Percentiles rank a stretch among this genome's conserved stretches.
These are phyloP conservation scores for Physocephala rufipes DNA, from an alignment of 2,888 invertebrate genomes.

Conservation along the genomic window DNA sequence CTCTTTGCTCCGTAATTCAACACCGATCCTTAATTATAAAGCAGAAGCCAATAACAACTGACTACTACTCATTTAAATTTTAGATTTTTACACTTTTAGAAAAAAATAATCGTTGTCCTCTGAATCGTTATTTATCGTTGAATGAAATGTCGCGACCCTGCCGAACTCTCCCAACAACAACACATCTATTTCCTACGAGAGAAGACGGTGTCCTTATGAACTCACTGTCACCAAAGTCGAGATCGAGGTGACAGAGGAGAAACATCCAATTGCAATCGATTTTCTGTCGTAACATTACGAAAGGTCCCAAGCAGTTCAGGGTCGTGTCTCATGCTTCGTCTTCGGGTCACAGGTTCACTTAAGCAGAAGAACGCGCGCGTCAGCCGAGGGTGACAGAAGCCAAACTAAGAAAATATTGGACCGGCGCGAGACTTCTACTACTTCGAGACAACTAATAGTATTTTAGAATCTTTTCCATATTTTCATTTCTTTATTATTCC, in stretches of 20 bases:
- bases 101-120: too few relatives aligned
- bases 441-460: background rate
- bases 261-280: conserved; percentile 7
- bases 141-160: conserved; percentile 20
- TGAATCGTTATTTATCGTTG: background rate
- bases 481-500: conserved; percentile 26
- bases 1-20: conserved; percentile 22
- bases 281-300: conserved; percentile 23
- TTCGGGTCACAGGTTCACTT: conserved; percentile 7
- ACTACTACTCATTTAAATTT: conserved; percentile 39
- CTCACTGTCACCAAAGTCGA: conserved; percentile 5
- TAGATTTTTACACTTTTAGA: conserved; percentile 13
- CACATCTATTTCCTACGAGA: background rate
- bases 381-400: conserved; percentile 3
- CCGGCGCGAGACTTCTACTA: conserved; percentile 28
- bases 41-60: too few relatives aligned
- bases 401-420: background rate
- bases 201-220: background rate
- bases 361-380: conserved; percentile 42
- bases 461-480: background rate
- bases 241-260: background rate
- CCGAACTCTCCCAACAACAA: conserved; percentile 4
- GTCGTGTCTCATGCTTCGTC: conserved; percentile 31
- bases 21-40: conserved; percentile 4
- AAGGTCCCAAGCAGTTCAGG: conserved; percentile 32